Evolutionary conservation across 2,888 invertebrate genomes (phyloP).

Genomic region (Hyles lineata): DNA sequence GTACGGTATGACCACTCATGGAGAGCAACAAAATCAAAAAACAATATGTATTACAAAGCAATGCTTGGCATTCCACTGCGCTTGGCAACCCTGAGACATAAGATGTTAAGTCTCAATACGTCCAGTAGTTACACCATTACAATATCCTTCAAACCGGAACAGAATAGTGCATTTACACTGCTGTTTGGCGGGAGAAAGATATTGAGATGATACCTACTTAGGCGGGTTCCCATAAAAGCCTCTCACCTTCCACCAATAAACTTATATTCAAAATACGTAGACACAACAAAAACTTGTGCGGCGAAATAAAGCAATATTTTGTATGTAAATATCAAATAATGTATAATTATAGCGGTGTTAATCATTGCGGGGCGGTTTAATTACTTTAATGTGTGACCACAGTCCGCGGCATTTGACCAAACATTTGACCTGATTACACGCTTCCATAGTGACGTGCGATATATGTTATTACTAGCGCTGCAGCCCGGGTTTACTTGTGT

Average conservation of each 20-base stretch:
- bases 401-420: constrained; percentile 11
- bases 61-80: too few species aligned
- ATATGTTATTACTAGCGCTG: not conserved
- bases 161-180: too few species aligned
- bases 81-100: too few species aligned
- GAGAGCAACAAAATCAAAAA: too few species aligned
- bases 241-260: too few species aligned
- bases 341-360: not conserved
- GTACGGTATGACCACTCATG: too few species aligned
- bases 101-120: too few species aligned
- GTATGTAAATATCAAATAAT: not conserved
- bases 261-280: not conserved
- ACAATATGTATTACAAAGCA: too few species aligned
- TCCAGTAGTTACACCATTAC: not conserved
- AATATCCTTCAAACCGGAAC: not conserved
- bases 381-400: constrained; percentile 27
- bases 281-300: too few species aligned
- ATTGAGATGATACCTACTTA: too few species aligned
- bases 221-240: too few species aligned
- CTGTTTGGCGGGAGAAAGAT: too few species aligned
- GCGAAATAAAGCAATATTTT: not conserved
- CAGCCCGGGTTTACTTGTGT: not conserved
- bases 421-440: constrained; percentile 31
- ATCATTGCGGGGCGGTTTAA: constrained; percentile 17
- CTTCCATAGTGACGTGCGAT: constrained; percentile 6